Conservation (phyloP, 2,113 vertebrate species). For the Notothenia rossii region DNA sequence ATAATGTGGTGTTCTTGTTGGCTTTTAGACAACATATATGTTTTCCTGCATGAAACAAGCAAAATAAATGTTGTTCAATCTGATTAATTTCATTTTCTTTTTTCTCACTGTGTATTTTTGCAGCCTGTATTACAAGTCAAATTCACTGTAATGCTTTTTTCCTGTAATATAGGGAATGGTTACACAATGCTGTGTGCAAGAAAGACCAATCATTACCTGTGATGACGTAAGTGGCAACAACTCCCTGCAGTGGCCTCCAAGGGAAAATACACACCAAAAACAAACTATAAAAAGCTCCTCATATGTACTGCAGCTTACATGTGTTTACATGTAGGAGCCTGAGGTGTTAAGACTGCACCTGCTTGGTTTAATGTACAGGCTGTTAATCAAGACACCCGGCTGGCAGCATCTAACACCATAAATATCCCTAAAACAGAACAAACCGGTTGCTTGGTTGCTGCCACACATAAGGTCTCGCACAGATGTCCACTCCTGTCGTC, state of each 20-base stretch:
- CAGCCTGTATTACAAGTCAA: not conserved
- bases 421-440: not conserved
- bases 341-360: not conserved
- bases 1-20: not conserved
- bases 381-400: not conserved
- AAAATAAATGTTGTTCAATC: constrained; percentile 39
- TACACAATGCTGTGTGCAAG: not conserved
- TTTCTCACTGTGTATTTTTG: not conserved
- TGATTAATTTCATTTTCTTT: not conserved
- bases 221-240: constrained; percentile 6
- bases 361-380: not conserved
- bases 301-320: not conserved
- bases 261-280: constrained; percentile 27
- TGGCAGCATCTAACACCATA: not conserved
- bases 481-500: not conserved
- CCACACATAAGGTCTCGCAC: not conserved
- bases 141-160: not conserved
- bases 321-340: constrained; percentile 12
- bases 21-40: not conserved
- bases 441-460: not conserved
- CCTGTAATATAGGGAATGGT: not conserved
- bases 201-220: constrained; percentile 7
- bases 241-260: constrained; percentile 19
- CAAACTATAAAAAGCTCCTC: constrained; percentile 28
- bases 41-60: not conserved